Evolutionary conservation across 2,888 invertebrate species (phyloP).

Genomic region (Sepioteuthis lessoniana): DNA sequence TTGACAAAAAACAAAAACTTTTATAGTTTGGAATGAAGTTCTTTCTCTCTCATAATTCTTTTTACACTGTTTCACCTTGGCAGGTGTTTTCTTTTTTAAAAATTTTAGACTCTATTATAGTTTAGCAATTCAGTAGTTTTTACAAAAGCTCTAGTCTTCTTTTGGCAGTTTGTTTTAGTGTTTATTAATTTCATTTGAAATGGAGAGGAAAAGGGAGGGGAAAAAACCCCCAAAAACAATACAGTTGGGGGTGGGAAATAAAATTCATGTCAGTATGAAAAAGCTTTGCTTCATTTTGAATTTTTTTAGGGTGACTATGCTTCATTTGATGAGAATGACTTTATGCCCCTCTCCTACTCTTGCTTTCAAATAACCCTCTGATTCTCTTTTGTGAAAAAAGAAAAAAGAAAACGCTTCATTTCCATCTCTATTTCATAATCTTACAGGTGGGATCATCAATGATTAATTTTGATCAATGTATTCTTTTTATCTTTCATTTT

Average conservation of each 20-base stretch:
- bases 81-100: background rate
- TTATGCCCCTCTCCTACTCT: background rate
- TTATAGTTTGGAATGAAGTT: too few relatives aligned
- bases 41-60: background rate
- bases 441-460: slow-evolving; percentile 9
- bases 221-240: background rate
- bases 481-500: background rate
- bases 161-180: background rate
- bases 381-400: background rate
- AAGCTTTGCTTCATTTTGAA: background rate
- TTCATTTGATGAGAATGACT: background rate
- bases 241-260: background rate
- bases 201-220: background rate
- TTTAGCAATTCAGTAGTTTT: background rate
- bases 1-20: too few relatives aligned
- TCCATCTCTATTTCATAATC: background rate
- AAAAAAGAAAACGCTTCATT: too few relatives aligned
- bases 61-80: background rate
- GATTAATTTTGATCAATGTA: background rate
- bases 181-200: background rate
- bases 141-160: background rate
- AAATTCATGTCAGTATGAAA: background rate
- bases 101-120: background rate
- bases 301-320: background rate
- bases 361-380: background rate